These are phyloP conservation scores for Microplitis deprimator DNA, from an alignment of 2,888 invertebrate genomes.

Conservation along the genomic window DNA sequence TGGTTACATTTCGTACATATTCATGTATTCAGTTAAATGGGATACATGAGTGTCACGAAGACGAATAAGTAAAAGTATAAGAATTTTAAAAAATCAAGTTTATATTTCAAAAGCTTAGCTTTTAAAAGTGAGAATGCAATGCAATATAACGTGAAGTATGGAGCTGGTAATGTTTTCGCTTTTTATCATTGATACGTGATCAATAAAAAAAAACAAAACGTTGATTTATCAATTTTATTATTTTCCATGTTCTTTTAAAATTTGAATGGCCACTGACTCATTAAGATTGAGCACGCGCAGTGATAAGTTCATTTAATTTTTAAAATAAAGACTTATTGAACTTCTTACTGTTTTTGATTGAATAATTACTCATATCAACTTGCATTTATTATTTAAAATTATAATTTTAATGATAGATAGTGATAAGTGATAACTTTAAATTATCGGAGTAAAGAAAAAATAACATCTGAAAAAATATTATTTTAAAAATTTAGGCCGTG, in stretches of 20 bases:
- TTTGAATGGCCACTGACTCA: conserved; percentile 11
- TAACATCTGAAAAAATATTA: conserved; percentile 32
- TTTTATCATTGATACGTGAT: conserved; percentile 33
- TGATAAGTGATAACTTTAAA: conserved; percentile 1
- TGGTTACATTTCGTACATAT: conserved; percentile 42
- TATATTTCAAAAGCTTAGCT: too few relatives aligned
- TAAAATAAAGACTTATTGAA: too few relatives aligned
- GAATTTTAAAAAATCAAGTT: not conserved
- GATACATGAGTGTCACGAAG: conserved; percentile 21
- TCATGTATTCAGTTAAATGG: conserved; percentile 24
- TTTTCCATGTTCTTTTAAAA: not conserved
- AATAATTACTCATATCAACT: not conserved
- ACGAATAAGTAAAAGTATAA: not conserved
- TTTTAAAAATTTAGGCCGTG: conserved; percentile 60
- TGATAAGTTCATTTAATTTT: not conserved
- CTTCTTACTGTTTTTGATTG: not conserved
- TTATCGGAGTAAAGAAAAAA: conserved; percentile 12
- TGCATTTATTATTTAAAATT: not conserved
- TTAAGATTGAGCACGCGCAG: conserved; percentile 8
- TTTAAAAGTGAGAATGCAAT: too few relatives aligned
- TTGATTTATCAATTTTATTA: not conserved
- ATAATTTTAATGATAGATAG: not conserved
- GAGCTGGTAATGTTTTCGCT: not conserved
- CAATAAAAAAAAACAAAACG: conserved; percentile 25
- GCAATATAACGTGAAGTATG: too few relatives aligned